These are phyloP conservation scores for Pseudocheirus occidentalis DNA, from an alignment of 2,797 vertebrate species.

Conservation along the genomic window DNA sequence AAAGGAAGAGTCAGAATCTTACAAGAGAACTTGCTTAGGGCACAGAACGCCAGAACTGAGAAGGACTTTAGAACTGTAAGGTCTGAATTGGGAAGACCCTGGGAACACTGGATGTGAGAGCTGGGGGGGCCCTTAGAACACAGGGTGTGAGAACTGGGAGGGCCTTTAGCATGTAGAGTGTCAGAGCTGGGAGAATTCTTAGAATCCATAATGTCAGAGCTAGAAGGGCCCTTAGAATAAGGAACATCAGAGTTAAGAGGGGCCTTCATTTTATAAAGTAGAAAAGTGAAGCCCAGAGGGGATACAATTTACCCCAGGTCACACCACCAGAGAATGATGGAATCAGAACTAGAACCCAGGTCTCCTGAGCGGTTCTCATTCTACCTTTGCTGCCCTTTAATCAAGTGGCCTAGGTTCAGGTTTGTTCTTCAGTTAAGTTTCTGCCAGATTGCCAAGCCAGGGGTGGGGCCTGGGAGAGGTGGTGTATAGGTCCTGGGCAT, in stretches of 20 bases:
- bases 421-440: slow-evolving; percentile 55
- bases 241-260: too few relatives aligned
- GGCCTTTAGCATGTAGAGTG: too few relatives aligned
- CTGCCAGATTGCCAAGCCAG: background rate
- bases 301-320: background rate
- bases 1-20: background rate
- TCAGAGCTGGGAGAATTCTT: background rate
- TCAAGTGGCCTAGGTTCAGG: slow-evolving; percentile 44
- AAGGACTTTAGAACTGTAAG: background rate
- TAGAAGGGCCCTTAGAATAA: too few relatives aligned
- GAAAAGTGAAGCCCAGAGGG: slow-evolving; percentile 4
- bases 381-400: background rate
- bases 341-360: background rate
- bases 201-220: too few relatives aligned
- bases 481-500: background rate
- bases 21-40: background rate
- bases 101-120: background rate
- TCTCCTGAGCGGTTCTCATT: background rate
- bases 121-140: background rate
- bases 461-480: slow-evolving; percentile 21
- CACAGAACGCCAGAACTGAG: background rate
- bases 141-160: too few relatives aligned
- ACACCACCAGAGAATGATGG: slow-evolving; percentile 7
- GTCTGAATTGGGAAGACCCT: background rate
- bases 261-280: background rate